Conservation (phyloP, 2,888 invertebrate species). For the Drosophila fulvimacula region DNA sequence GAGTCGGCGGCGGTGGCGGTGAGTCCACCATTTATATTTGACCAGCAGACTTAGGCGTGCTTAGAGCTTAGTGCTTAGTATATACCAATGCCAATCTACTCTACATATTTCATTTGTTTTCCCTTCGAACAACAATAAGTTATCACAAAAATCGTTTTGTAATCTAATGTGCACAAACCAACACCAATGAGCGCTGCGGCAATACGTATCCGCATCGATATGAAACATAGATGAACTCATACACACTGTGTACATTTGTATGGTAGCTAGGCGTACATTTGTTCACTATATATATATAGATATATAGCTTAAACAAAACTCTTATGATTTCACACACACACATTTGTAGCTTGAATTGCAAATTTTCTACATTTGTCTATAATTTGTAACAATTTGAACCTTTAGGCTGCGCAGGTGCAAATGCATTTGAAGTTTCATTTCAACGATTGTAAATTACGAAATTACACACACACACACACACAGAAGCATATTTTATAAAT, state of each 20-base stretch:
- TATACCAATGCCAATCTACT: conserved; percentile 1
- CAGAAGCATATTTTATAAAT: conserved; percentile 7
- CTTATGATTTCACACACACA: conserved; percentile 7
- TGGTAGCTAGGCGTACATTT: conserved; percentile 32
- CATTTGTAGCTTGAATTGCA: conserved; percentile 53
- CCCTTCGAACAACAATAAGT: conserved; percentile 14
- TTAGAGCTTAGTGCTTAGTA: conserved; percentile 31
- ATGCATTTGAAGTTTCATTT: conserved; percentile 40
- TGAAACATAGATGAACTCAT: not conserved
- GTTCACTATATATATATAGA: conserved; percentile 16
- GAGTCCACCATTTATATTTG: conserved; percentile 84
- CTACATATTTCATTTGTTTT: conserved; percentile 32
- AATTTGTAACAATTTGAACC: conserved; percentile 14
- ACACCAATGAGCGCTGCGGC: conserved; percentile 26
- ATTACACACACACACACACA: not conserved
- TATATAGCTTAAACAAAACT: conserved; percentile 20
- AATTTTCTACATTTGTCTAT: conserved; percentile 61
- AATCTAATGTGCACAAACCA: conserved; percentile 55
- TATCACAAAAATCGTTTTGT: conserved; percentile 36
- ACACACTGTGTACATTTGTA: conserved; percentile 9
- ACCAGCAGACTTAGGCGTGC: conserved; percentile 37
- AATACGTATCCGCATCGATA: conserved; percentile 8
- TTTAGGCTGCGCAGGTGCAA: conserved; percentile 38
- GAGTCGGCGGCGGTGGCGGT: conserved; percentile 85
- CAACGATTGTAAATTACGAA: conserved; percentile 54